Evolutionary conservation across 1,140 invertebrate species (phyloP), one percentile per base, ranked within the genome.

Genomic region (Mylabris phalerata): DNA sequence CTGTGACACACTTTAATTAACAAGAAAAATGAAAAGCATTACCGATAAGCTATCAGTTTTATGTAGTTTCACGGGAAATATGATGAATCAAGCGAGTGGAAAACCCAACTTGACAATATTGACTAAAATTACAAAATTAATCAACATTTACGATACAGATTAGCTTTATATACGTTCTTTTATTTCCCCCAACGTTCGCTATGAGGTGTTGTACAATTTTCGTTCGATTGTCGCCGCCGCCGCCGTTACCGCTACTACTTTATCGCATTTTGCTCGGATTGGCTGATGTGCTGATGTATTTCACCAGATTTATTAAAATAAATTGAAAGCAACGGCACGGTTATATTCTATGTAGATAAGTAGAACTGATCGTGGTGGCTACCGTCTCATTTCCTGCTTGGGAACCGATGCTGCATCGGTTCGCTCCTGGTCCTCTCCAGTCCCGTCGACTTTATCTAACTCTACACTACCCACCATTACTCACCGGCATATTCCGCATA

Each of bases 241-340:
- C 32, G 7, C 32, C 32, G 32, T 7, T 7, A 32, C 32, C 32
- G 32, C 32, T 2, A 7, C 32, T 24, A 52, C 48, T 56, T 61
- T 68, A 65, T 64, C 57, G 61, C 55, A 55, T 64, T 61, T 58
- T 63, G 61, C 67, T 68, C 65, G 67, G 65, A 68, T 68, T 68
- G 67, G 67, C 61, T 65, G 67, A 68, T 65, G 60, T 60, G 65
- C 58, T 67, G 65, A 67, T 67, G 59, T 67, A 66, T 66, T 60
- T 62, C 64, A 52, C 64, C 32, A 63, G 64, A 68, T 68, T 68
- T 68, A 68, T 68, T 68, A 68, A 68, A 68, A 68, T 68, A 68
- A 68, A 68, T 68, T 68, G 67, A 68, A 68, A 68, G 67, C 66
- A 61, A 52, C 61, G 54, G 40, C 62, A 49, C 65, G 64, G 60